Conservation (phyloP, 2,113 vertebrate genomes). For the Ophthalmolycus amberensis region DNA sequence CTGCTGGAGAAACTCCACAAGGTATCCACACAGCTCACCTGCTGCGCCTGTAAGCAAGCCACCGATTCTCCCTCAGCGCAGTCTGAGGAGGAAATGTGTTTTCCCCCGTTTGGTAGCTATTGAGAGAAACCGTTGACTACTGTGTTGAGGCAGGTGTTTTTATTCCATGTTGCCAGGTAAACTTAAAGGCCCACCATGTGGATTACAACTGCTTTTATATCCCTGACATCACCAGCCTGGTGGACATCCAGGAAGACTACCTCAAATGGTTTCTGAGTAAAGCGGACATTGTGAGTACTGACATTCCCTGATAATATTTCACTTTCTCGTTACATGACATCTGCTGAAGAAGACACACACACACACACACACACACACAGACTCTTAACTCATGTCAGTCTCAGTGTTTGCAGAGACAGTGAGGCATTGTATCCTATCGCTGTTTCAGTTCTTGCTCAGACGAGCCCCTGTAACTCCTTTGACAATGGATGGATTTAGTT, state of each 20-base stretch:
- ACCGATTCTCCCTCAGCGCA: neutral
- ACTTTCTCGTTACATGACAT: conserved; percentile 14
- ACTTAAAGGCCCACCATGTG: conserved; percentile 92
- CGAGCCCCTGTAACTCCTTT: neutral
- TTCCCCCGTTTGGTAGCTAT: neutral
- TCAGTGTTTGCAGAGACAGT: neutral
- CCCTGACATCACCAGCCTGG: conserved; percentile 93
- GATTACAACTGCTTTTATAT: conserved; percentile 96
- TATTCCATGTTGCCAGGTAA: conserved; percentile 85
- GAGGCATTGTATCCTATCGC: conserved; percentile 21
- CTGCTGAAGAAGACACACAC: neutral
- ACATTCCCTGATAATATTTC: neutral
- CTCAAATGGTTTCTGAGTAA: conserved; percentile 98
- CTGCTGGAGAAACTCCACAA: conserved; percentile 96
- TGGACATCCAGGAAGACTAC: conserved; percentile 99
- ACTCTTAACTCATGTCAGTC: neutral
- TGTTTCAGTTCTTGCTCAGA: neutral
- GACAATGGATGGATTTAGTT: neutral
- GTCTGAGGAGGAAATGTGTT: conserved; percentile 2
- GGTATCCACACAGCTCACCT: conserved; percentile 75
- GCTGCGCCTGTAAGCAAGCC: neutral
- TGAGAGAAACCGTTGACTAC: neutral
- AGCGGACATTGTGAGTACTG: conserved; percentile 90
- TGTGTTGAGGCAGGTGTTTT: neutral
- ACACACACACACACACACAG: neutral